Evolutionary conservation across 2,113 vertebrate genomes (phyloP).

Genomic region (Rhynchomys soricoides): DNA sequence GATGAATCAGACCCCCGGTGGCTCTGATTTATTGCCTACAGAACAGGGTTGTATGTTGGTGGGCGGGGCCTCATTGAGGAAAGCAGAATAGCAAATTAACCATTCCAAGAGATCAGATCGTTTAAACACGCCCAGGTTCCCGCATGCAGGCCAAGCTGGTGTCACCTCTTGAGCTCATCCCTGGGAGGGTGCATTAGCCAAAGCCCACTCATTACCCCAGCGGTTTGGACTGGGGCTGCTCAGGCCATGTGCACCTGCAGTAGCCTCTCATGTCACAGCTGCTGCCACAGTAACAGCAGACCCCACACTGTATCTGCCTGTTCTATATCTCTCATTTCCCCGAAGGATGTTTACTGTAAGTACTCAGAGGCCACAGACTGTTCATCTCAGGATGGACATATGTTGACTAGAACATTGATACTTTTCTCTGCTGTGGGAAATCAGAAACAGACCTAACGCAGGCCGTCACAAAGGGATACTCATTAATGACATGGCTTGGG

Average conservation of each 20-base stretch:
- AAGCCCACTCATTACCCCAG: not conserved
- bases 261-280: not conserved
- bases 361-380: not conserved
- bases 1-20: conserved; percentile 29
- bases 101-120: conserved; percentile 37
- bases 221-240: not conserved
- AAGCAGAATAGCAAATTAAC: conserved; percentile 34
- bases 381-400: not conserved
- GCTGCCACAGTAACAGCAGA: not conserved
- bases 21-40: conserved; percentile 57
- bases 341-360: not conserved
- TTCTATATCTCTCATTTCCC: not conserved
- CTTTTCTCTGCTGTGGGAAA: not conserved
- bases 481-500: not conserved
- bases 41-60: conserved; percentile 34
- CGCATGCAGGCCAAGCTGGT: not conserved
- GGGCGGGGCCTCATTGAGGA: not conserved
- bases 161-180: not conserved
- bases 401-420: not conserved
- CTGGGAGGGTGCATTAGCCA: not conserved
- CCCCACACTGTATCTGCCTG: not conserved
- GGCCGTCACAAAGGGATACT: not conserved
- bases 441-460: not conserved
- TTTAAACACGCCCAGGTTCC: not conserved
- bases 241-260: not conserved